phyloP scores from a whole-genome alignment of 1,140 invertebrate species.

The Drosophila saltans region DNA sequence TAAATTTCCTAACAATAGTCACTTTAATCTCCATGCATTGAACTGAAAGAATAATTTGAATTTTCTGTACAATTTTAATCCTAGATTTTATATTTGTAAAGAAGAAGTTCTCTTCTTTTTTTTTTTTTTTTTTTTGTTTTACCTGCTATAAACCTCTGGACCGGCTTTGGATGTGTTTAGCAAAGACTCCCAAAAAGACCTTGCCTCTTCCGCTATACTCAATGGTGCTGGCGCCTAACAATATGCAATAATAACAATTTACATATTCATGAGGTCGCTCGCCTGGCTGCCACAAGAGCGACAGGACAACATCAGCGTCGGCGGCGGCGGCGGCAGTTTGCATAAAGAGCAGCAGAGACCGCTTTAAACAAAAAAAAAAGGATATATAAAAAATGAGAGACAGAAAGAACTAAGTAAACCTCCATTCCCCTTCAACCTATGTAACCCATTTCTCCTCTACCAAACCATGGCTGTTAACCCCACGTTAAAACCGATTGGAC shows the following conservation, averaged over 20 bases:
- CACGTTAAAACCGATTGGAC: conserved; percentile 46
- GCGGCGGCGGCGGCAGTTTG: conserved; percentile 55
- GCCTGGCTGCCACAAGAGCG: conserved; percentile 62
- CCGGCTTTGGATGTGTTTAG: conserved; percentile 35
- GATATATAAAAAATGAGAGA: conserved; percentile 10
- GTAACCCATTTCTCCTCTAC: not conserved
- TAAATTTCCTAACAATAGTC: not conserved
- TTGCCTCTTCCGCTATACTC: conserved; percentile 32
- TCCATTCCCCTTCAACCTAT: not conserved
- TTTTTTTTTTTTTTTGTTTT: not conserved
- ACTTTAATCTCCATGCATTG: not conserved
- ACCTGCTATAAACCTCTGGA: conserved; percentile 8
- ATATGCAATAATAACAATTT: conserved; percentile 82
- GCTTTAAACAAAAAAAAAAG: conserved; percentile 58
- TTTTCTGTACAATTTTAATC: not conserved
- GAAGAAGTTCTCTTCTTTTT: not conserved
- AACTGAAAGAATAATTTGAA: not conserved
- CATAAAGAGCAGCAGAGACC: conserved; percentile 70
- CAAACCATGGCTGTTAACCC: conserved; percentile 4
- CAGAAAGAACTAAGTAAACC: conserved; percentile 22
- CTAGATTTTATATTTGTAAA: not conserved
- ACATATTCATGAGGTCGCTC: conserved; percentile 75
- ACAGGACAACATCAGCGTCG: conserved; percentile 23
- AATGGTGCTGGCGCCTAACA: conserved; percentile 64
- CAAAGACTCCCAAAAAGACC: conserved; percentile 26